Conservation (phyloP, 2,797 vertebrate genomes). For the Emydoidea blandingii region DNA sequence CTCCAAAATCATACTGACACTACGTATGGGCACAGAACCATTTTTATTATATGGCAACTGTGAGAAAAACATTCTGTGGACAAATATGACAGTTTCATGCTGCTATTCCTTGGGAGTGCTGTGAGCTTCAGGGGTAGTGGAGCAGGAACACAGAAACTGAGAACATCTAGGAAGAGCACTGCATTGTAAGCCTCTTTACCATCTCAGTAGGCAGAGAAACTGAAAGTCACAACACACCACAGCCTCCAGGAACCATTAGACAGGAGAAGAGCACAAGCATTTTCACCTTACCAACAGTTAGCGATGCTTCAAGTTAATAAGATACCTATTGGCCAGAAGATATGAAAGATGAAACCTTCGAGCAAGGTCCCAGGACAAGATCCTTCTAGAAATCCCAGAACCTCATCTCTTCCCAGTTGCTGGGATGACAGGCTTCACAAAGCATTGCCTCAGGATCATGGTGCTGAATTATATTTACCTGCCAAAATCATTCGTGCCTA, state of each 20-base stretch:
- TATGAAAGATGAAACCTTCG: background rate
- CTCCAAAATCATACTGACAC: background rate
- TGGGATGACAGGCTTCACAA: background rate
- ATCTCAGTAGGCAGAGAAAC: background rate
- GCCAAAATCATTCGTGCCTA: background rate
- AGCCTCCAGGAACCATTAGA: background rate
- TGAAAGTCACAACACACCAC: rapidly evolving
- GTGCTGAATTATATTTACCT: background rate
- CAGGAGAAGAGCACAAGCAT: background rate
- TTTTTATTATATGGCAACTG: background rate
- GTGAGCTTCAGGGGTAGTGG: background rate
- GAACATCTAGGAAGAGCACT: background rate
- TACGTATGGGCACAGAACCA: background rate
- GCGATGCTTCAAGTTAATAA: background rate
- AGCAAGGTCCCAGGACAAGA: background rate
- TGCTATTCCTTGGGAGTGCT: background rate
- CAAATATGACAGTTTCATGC: background rate
- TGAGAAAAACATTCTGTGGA: background rate
- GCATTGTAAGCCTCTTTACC: background rate
- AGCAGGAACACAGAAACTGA: background rate
- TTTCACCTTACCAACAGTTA: background rate
- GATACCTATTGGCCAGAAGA: background rate
- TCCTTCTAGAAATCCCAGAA: background rate
- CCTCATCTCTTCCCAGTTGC: background rate
- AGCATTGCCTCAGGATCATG: background rate